phyloP scores from a whole-genome alignment of 2,888 invertebrate genomes.

The Dinocampus coccinellae region DNA sequence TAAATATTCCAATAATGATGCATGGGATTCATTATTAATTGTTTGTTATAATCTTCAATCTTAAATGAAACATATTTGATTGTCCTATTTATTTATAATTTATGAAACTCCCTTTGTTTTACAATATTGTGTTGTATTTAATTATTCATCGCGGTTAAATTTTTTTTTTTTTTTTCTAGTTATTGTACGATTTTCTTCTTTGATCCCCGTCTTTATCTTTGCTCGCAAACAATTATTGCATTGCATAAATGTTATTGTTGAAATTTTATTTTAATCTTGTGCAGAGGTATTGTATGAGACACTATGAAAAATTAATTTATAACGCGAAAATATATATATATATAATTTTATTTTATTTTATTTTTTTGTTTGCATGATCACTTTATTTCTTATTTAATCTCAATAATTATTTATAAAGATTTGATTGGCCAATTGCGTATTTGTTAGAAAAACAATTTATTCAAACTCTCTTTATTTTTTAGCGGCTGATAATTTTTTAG shows the following conservation, averaged over 20 bases:
- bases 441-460: conserved; percentile 69
- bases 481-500: conserved; percentile 34
- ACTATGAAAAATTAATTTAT: neutral
- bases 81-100: conserved; percentile 25
- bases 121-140: neutral
- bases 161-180: neutral
- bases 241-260: neutral
- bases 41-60: neutral
- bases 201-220: neutral
- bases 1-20: conserved; percentile 46
- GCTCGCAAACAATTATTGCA: neutral
- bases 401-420: neutral
- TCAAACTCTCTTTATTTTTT: conserved; percentile 30
- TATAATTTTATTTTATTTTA: too few relatives aligned
- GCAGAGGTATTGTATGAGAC: neutral
- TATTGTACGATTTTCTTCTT: neutral
- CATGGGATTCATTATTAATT: conserved; percentile 55
- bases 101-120: neutral
- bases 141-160: neutral
- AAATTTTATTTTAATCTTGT: neutral
- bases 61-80: neutral
- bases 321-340: neutral
- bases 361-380: neutral
- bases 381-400: conserved; percentile 17
- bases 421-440: conserved; percentile 29